phyloP scores from a whole-genome alignment of 2,113 vertebrate species.

The Ciconia stormi region DNA sequence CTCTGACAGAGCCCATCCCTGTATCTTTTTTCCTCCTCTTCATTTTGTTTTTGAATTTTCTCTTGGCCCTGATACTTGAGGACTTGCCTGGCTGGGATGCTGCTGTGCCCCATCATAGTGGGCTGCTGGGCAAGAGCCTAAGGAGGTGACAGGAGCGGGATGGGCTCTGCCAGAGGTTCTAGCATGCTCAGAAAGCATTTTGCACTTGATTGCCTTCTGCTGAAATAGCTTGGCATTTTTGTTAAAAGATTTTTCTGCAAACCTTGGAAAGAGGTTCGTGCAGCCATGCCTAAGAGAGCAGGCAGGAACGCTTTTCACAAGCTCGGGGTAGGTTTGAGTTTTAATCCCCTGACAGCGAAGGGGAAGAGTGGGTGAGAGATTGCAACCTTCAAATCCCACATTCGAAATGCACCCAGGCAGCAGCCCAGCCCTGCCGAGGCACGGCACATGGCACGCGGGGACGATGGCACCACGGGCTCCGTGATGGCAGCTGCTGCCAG shows the following conservation, averaged over 20 bases:
- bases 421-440: background rate
- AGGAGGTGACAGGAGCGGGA: background rate
- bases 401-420: background rate
- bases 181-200: background rate
- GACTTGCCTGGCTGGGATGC: background rate
- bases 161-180: background rate
- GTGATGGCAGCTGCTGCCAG: background rate
- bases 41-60: background rate
- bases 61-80: background rate
- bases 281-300: background rate
- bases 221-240: background rate
- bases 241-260: background rate
- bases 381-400: background rate
- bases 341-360: background rate
- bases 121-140: background rate
- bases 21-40: background rate
- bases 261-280: background rate
- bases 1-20: background rate
- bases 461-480: accelerated
- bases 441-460: accelerated
- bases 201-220: background rate
- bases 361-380: background rate
- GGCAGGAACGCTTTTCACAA: background rate
- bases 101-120: background rate
- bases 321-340: background rate